A percentile compares a stretch with the other conserved stretches of the same genome.
phyloP scores from a whole-genome alignment of 1,140 invertebrate species.

The Drosophila leontia region DNA sequence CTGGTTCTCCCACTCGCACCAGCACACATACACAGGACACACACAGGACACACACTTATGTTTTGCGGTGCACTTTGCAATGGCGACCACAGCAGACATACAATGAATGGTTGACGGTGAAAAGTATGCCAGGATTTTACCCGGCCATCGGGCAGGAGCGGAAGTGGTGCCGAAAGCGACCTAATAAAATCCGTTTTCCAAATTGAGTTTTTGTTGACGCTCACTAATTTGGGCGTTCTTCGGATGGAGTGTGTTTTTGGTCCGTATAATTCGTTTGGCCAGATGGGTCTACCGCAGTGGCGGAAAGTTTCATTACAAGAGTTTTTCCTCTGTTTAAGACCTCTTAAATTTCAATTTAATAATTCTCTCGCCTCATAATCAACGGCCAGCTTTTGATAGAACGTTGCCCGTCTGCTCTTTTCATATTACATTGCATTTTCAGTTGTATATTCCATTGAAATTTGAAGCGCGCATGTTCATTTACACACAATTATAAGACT shows the following conservation, averaged over 20 bases:
- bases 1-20: neutral
- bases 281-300: neutral
- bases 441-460: conserved; percentile 39
- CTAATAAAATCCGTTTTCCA: conserved; percentile 47
- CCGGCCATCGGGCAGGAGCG: neutral
- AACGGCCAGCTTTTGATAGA: conserved; percentile 30
- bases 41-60: conserved; percentile 10
- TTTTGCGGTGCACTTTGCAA: conserved; percentile 45
- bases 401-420: conserved; percentile 16
- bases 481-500: conserved; percentile 64
- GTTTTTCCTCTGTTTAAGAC: neutral
- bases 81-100: conserved; percentile 52
- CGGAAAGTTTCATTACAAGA: neutral
- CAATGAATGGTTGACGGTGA: conserved; percentile 38
- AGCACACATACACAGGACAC: neutral
- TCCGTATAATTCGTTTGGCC: conserved; percentile 4
- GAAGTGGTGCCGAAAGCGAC: conserved; percentile 10
- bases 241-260: conserved; percentile 29
- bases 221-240: conserved; percentile 26
- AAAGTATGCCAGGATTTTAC: conserved; percentile 54
- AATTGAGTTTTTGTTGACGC: conserved; percentile 55
- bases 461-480: conserved; percentile 52
- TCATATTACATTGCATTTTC: neutral
- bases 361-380: conserved; percentile 2
- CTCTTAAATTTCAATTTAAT: conserved; percentile 3